Evolutionary conservation across 2,113 vertebrate species (phyloP), one percentile per base, ranked within the genome.

Genomic region (Phyllostomus discolor): DNA sequence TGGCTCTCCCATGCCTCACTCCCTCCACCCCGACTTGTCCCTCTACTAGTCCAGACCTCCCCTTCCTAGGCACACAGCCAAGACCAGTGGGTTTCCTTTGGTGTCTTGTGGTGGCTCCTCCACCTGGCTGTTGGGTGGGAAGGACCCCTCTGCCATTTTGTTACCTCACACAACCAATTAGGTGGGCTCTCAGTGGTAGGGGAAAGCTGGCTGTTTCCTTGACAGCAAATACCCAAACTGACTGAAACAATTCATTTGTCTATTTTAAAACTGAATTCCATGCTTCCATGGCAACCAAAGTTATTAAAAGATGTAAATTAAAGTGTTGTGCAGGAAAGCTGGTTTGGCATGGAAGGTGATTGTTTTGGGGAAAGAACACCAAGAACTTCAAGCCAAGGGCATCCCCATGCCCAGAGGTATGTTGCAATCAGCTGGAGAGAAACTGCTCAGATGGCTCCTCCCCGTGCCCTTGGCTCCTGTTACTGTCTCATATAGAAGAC

Each of bases 201-300:
- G 79, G 70, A 81, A 95, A 94, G 85, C 80, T 69, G 91, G 85
- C 97, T 97, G 97, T 98, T 98, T 97, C 98, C 97, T 96, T 97
- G 97, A 98, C 97, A 98, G 97, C 96, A 98, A 96, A 98, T 95
- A 98, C 96, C 94, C 96, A 97, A 97, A 96, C 96, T 98, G 96
- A 97, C 97, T 90, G 95, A 92, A 97, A 97, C 97, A 98, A 98
- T 98, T 98, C 98, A 96, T 93, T 97, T 95, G 93, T 98, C 97
- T 97, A 96, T 96, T 97, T 97, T 98, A 98, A 98, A 98, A 97
- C 78, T 89, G 96, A 95, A 98, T 97, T 98, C 97, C 86, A 97
- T 0, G 96, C 97, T 98, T 98, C 98, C 98, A 98, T 97, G 97
- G 98, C 96, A 98, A 98, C 97, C 80, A 62, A 97, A 98, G 95